phyloP scores from a whole-genome alignment of 2,888 invertebrate species.

The Drosophila monieri region DNA sequence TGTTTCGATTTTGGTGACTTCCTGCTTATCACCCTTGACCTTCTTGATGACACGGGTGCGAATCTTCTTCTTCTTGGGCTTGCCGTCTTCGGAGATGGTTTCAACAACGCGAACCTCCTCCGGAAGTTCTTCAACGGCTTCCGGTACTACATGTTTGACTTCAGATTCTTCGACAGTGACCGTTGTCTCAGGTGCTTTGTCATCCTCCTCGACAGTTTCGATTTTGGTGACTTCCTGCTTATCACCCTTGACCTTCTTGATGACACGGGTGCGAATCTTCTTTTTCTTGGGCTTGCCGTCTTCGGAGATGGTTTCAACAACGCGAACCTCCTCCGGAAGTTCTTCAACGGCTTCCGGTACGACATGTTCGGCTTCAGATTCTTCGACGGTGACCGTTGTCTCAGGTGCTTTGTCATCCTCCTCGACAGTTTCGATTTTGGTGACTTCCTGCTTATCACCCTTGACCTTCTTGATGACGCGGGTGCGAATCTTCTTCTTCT shows the following conservation, averaged over 20 bases:
- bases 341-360: slow-evolving; percentile 27
- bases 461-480: slow-evolving; percentile 37
- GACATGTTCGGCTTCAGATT: slow-evolving; percentile 14
- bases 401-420: slow-evolving; percentile 75
- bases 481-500: slow-evolving; percentile 75
- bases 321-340: slow-evolving; percentile 35
- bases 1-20: slow-evolving; percentile 41
- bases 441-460: slow-evolving; percentile 37
- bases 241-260: slow-evolving; percentile 42
- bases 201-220: slow-evolving; percentile 39
- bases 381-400: slow-evolving; percentile 56
- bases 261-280: slow-evolving; percentile 40
- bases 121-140: slow-evolving; percentile 26
- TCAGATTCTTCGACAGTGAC: slow-evolving; percentile 34
- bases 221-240: slow-evolving; percentile 42
- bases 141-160: slow-evolving; percentile 8
- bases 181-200: slow-evolving; percentile 27
- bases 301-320: slow-evolving; percentile 23
- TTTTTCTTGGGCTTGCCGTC: slow-evolving; percentile 38
- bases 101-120: slow-evolving; percentile 35
- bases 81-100: slow-evolving; percentile 30
- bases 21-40: slow-evolving; percentile 42
- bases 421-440: slow-evolving; percentile 66
- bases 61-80: slow-evolving; percentile 39
- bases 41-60: slow-evolving; percentile 41